Evolutionary conservation across 2,888 invertebrate genomes (phyloP).

Genomic region (Rhamnusium bicolor): DNA sequence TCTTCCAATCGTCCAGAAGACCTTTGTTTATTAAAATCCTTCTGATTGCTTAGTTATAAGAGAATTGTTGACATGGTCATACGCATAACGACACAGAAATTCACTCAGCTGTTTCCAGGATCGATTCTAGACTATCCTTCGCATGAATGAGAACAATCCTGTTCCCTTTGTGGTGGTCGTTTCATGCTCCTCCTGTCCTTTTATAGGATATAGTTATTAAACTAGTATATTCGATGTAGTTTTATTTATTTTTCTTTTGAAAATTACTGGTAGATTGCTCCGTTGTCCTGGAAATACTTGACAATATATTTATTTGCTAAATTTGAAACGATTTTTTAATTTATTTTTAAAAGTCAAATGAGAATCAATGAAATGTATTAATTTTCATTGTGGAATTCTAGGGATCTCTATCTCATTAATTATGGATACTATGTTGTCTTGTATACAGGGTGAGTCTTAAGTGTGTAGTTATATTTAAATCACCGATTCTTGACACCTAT

Average conservation of each 20-base stretch:
- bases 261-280: not conserved
- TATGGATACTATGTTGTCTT: no score
- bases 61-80: constrained; percentile 45
- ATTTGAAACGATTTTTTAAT: not conserved
- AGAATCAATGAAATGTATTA: no score
- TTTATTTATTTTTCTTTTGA: constrained; percentile 19
- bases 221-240: constrained; percentile 25
- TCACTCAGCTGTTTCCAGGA: constrained; percentile 59
- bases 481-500: no score
- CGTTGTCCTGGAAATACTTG: not conserved
- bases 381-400: no score
- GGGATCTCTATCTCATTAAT: no score
- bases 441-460: no score
- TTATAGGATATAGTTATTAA: constrained; percentile 51
- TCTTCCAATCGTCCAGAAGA: constrained; percentile 39
- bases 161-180: constrained; percentile 59
- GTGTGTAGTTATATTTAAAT: no score
- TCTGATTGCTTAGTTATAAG: not conserved
- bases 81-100: constrained; percentile 59
- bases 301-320: no score
- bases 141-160: constrained; percentile 58
- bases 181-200: constrained; percentile 58
- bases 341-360: no score
- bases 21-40: constrained; percentile 19
- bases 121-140: constrained; percentile 59